Percentiles rank a stretch among this genome's conserved stretches.
Conservation (phyloP, 2,113 vertebrate genomes). For the Cyprinus carpio region DNA sequence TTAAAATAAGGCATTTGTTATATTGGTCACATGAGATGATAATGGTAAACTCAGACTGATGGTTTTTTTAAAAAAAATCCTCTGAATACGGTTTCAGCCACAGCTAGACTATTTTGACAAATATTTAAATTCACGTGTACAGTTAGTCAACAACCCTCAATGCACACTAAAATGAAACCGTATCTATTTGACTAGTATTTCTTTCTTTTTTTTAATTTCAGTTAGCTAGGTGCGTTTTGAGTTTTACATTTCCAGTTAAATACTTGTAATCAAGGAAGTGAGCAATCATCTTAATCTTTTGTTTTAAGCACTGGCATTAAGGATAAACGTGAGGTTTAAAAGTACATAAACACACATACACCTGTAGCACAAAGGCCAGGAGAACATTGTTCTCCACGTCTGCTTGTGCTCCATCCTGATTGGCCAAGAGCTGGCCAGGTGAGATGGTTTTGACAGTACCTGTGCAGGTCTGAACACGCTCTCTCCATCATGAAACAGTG, state of each 20-base stretch:
- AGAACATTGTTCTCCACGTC: slow-evolving; percentile 77
- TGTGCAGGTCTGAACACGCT: slow-evolving; percentile 92
- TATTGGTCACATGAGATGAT: neutral
- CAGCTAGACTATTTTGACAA: slow-evolving; percentile 15
- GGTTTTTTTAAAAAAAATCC: too few species aligned
- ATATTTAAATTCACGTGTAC: neutral
- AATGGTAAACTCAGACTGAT: neutral
- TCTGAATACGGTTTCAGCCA: slow-evolving; percentile 8
- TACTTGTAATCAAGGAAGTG: neutral
- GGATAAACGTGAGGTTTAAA: slow-evolving; percentile 3
- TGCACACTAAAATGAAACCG: neutral
- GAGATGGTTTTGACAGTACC: slow-evolving; percentile 84
- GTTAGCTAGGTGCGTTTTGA: slow-evolving; percentile 7
- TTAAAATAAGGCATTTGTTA: neutral
- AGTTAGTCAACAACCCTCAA: neutral
- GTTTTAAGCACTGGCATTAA: slow-evolving; percentile 4
- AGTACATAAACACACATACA: slow-evolving; percentile 54
- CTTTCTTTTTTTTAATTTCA: neutral
- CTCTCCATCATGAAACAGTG: slow-evolving; percentile 78
- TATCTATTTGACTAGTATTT: slow-evolving; percentile 7
- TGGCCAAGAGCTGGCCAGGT: slow-evolving; percentile 80
- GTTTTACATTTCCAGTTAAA: neutral
- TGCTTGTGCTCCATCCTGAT: slow-evolving; percentile 76
- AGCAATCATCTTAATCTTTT: slow-evolving; percentile 16
- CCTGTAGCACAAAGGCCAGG: slow-evolving; percentile 72